Base-by-base conservation (phyloP, 2,113 vertebrate species). In the Campylorhamphus procurvoides region DNA sequence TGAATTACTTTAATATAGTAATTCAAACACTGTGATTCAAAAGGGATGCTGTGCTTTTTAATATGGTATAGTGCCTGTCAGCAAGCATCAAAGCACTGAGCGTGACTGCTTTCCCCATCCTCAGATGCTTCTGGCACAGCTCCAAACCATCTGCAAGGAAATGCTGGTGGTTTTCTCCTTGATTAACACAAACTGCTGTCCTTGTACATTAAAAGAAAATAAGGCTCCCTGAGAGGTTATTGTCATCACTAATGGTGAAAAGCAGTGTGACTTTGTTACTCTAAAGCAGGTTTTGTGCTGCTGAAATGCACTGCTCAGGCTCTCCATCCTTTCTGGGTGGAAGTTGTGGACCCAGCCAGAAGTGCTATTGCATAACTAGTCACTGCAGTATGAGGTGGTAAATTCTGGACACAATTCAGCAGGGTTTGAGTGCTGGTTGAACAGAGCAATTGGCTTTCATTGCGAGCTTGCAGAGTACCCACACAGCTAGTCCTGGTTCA, bases 401-500 rank as follows among this genome's bases (percentile, higher is more conserved):
- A 25, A 1, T 6, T 13, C 18, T 4, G 18, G 14, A 42, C 33
- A 2, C 4, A 53, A 58, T 6, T 27, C 35, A 18, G 5, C 23
- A 44, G 63, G 1, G 0, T 24, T 62, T 14, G 8, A 0, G 29
- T 52, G 79, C 71, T 33, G 76, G 6, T 18, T 33, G n/a, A 37
- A 9, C 18, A n/a, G 39, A 42, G 17, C 31, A 7, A 3, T 39
- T 14, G 3, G 28, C 14, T 35, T 37, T 37, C 10, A 6, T 9
- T 31, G 19, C 24, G 12, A 31, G 55, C 6, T 1, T 3, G 31
- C 50, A n/a, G 24, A 66, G 59, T 18, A 31, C 11, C 2, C 27
- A 2, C 0, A 0, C 12, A 49, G 13, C 28, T 17, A 6, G 40
- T 20, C 49, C 73, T 60, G 22, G 25, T 18, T 13, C 1, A 7